Base-by-base conservation (phyloP, 1,140 invertebrate genomes). In the Meteorus sp. region DNA sequence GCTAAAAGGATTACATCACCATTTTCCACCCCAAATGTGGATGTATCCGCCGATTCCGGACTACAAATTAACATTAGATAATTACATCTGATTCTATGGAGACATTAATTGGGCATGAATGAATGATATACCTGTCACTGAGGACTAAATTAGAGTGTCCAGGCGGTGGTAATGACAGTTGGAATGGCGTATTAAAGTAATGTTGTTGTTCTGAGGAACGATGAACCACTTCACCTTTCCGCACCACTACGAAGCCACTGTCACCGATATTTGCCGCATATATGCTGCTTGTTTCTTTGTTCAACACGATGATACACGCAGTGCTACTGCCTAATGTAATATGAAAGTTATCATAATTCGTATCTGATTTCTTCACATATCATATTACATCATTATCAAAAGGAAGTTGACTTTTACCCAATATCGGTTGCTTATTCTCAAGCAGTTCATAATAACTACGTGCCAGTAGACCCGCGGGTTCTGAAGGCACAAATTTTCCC, bases 311-410 rank as follows among this genome's bases (percentile, higher is more conserved):
- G 27, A 99, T 91, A 81, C 97, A 99, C 3, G 95, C 96, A 60
- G 97, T 99, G 74, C 95, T 97, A 79, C 95, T 97, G 64, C 95
- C 94, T 94, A n/a, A n/a, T n/a, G n/a, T n/a, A n/a, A n/a, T n/a
- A n/a, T n/a, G n/a, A n/a, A n/a, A n/a, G n/a, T n/a, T n/a, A n/a
- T n/a, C n/a, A n/a, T n/a, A n/a, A n/a, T n/a, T n/a, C n/a, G n/a
- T n/a, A n/a, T n/a, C n/a, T n/a, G n/a, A n/a, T n/a, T n/a, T n/a
- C n/a, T n/a, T n/a, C n/a, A n/a, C n/a, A n/a, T n/a, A n/a, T n/a
- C n/a, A n/a, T n/a, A n/a, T n/a, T n/a, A n/a, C n/a, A n/a, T n/a
- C n/a, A n/a, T n/a, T n/a, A n/a, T n/a, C n/a, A n/a, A n/a, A n/a
- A n/a, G n/a, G n/a, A n/a, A n/a, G n/a, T 3, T 29, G 41, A 50